Conservation (phyloP, 2,797 vertebrate genomes). For the Melanotaenia maccullochi region DNA sequence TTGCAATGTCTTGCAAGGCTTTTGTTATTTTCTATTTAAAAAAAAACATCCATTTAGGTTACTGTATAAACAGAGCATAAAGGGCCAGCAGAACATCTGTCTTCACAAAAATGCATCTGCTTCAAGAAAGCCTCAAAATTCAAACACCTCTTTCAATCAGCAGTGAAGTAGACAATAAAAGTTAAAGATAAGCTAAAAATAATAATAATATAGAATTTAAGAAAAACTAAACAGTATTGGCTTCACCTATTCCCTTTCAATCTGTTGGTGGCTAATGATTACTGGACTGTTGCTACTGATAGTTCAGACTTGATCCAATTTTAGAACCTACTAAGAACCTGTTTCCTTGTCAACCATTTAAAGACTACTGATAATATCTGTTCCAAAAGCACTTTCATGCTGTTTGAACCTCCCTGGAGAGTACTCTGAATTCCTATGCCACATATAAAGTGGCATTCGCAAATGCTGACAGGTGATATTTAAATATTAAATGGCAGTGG, state of each 20-base stretch:
- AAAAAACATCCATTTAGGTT: too few relatives aligned
- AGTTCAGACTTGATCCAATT: neutral
- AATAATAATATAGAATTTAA: too few relatives aligned
- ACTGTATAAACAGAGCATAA: neutral
- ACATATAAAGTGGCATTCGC: neutral
- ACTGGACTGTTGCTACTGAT: too few relatives aligned
- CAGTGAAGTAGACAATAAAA: too few relatives aligned
- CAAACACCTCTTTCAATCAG: too few relatives aligned
- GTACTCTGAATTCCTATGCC: neutral
- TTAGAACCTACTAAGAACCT: neutral
- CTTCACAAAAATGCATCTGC: neutral
- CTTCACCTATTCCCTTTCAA: too few relatives aligned
- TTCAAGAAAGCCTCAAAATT: too few relatives aligned
- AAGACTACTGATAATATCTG: neutral
- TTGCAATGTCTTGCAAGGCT: too few relatives aligned
- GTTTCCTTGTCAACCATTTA: neutral
- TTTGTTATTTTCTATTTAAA: too few relatives aligned
- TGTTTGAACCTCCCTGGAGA: neutral
- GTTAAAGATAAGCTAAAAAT: too few relatives aligned
- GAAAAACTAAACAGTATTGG: too few relatives aligned
- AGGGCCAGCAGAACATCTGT: neutral
- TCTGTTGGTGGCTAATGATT: too few relatives aligned
- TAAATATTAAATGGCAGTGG: neutral
- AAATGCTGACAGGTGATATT: neutral
- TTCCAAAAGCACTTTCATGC: neutral